Percentiles rank a stretch among this genome's conserved stretches.
Conservation (phyloP, 2,797 vertebrate species). For the Mormyrus proboscirostris region DNA sequence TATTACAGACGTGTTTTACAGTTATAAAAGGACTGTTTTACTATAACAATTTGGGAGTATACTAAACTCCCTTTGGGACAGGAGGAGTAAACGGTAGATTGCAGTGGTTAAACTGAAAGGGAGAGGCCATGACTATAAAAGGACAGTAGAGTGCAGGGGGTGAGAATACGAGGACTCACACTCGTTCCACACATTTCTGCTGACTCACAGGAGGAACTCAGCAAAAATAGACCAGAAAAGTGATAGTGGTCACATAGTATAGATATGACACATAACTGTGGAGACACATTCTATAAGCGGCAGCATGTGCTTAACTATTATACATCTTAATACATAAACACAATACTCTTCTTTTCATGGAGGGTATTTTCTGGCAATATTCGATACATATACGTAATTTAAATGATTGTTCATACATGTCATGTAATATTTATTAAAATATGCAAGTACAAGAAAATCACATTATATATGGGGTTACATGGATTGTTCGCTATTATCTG, state of each 20-base stretch:
- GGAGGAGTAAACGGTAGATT: background rate
- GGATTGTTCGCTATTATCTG: background rate
- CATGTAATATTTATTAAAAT: background rate
- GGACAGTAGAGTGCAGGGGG: slow-evolving; percentile 53
- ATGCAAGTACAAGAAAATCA: background rate
- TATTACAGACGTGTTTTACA: background rate
- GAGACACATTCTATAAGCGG: background rate
- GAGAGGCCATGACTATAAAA: slow-evolving; percentile 59
- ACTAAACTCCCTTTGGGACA: slow-evolving; percentile 36
- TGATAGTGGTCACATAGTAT: background rate
- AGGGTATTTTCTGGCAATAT: background rate
- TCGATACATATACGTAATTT: background rate
- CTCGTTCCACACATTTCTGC: slow-evolving; percentile 67
- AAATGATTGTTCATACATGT: background rate
- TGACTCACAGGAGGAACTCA: slow-evolving; percentile 49
- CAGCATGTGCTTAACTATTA: background rate
- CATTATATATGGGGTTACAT: background rate
- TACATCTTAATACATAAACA: background rate
- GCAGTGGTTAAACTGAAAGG: slow-evolving; percentile 24
- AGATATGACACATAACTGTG: background rate
- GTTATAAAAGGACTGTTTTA: background rate
- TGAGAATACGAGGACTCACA: slow-evolving; percentile 40
- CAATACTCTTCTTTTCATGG: background rate
- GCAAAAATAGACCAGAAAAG: slow-evolving; percentile 27
- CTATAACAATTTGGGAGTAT: background rate